A percentile compares a stretch with the other conserved stretches of the same genome.
These are phyloP conservation scores for Lophius piscatorius DNA, from an alignment of 2,113 vertebrate genomes.

Conservation along the genomic window DNA sequence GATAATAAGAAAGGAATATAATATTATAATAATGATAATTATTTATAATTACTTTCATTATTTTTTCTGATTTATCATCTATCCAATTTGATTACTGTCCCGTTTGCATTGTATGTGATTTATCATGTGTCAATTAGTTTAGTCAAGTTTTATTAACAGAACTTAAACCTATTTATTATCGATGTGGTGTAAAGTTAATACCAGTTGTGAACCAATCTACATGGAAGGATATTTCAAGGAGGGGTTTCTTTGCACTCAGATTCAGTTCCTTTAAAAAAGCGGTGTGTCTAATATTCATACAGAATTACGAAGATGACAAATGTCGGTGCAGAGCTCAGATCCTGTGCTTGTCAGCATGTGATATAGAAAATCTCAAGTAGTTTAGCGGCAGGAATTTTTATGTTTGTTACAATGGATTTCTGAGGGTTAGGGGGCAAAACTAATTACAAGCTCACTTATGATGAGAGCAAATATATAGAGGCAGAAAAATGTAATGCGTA, in stretches of 20 bases:
- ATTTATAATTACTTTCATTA: background rate
- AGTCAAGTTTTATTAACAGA: too few relatives aligned
- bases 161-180: too few relatives aligned
- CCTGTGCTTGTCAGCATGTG: conserved; percentile 21
- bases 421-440: conserved; percentile 41
- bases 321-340: conserved; percentile 19
- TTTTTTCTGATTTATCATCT: background rate
- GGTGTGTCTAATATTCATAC: conserved; percentile 10
- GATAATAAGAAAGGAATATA: too few relatives aligned
- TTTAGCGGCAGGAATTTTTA: conserved; percentile 22
- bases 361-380: conserved; percentile 21
- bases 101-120: background rate
- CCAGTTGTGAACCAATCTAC: conserved; percentile 2
- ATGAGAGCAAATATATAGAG: conserved; percentile 55
- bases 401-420: conserved; percentile 44
- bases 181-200: background rate
- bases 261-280: conserved; percentile 18
- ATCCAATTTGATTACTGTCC: too few relatives aligned
- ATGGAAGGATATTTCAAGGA: conserved; percentile 18
- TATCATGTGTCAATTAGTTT: background rate
- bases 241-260: conserved; percentile 27
- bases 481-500: conserved; percentile 40
- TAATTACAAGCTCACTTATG: conserved; percentile 62
- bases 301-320: background rate
- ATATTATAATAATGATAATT: too few relatives aligned